Conservation (phyloP, 2,113 vertebrate genomes). For the Siniperca chuatsi region DNA sequence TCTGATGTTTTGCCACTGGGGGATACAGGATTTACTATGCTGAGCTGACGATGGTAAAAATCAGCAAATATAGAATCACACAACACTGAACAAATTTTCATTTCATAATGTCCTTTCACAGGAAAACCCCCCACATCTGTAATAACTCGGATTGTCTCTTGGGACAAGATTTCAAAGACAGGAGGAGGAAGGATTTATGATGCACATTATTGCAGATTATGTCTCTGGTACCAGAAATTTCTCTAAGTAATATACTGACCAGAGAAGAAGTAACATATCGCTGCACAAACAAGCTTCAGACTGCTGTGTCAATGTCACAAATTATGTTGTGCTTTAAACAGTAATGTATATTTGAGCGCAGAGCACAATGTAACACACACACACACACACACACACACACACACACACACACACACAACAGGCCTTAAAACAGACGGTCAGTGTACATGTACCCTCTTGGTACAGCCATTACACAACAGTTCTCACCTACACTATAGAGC, state of each 20-base stretch:
- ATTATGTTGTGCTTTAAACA: too few species aligned
- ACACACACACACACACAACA: neutral
- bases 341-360: neutral
- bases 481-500: neutral
- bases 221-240: neutral
- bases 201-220: neutral
- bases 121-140: conserved; percentile 1
- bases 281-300: neutral
- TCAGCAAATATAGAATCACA: neutral
- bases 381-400: neutral
- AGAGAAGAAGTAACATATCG: neutral
- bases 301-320: neutral
- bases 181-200: neutral
- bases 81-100: neutral
- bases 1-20: neutral
- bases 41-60: neutral
- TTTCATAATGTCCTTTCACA: conserved; percentile 13
- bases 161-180: neutral
- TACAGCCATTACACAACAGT: neutral
- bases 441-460: conserved; percentile 14
- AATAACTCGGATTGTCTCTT: neutral
- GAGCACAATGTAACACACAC: neutral
- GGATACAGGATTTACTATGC: neutral
- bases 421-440: conserved; percentile 16
- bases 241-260: neutral